Evolutionary conservation across 2,113 vertebrate species (phyloP).

Genomic region (Aldabrachelys gigantea): DNA sequence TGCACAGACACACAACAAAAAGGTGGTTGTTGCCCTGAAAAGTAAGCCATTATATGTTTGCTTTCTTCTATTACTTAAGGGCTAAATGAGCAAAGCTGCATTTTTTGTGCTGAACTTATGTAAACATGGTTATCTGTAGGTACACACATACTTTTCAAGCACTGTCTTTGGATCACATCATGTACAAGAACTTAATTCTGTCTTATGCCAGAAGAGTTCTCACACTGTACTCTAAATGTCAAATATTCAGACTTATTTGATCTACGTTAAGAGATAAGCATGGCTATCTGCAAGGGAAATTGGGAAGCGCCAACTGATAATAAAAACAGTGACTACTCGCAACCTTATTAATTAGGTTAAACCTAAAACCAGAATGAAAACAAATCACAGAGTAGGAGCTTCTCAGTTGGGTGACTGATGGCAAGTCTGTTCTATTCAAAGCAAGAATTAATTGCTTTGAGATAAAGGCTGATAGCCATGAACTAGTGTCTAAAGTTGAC

Average conservation of each 20-base stretch:
- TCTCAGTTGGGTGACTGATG: not conserved
- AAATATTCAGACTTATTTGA: not conserved
- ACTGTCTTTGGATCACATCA: no score
- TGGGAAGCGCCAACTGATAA: not conserved
- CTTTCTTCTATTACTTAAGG: not conserved
- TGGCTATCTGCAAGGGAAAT: not conserved
- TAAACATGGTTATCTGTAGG: no score
- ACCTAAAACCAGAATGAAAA: not conserved
- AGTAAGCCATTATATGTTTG: not conserved
- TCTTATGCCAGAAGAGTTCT: not conserved
- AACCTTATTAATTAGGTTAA: not conserved
- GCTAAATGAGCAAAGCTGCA: not conserved
- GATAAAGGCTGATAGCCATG: accelerated
- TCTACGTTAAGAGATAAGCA: not conserved
- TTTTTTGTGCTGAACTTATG: not conserved
- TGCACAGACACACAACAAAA: no score
- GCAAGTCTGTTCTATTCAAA: accelerated
- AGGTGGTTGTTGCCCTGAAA: not conserved
- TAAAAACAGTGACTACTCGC: not conserved
- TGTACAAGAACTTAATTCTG: no score
- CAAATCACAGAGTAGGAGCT: not conserved
- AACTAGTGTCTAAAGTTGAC: accelerated
- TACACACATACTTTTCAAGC: no score
- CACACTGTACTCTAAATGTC: not conserved
- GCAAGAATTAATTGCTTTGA: accelerated